phyloP scores from a whole-genome alignment of 1,140 invertebrate species.

The Panagrolaimus sp. region DNA sequence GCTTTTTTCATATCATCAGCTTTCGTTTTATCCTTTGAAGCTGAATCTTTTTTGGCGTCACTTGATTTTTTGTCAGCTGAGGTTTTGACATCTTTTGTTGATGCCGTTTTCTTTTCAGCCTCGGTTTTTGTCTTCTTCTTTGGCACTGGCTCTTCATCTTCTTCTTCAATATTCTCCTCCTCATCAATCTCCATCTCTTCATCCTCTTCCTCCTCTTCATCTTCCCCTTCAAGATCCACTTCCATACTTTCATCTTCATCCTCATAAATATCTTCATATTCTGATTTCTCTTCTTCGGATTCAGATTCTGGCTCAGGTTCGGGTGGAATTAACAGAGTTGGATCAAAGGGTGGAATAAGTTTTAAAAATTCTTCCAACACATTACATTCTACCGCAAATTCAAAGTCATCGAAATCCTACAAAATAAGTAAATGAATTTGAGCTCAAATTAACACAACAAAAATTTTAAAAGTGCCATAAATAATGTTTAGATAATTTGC shows the following conservation, averaged over 20 bases:
- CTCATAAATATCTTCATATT: slow-evolving; percentile 9
- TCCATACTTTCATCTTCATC: neutral
- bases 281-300: neutral
- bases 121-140: neutral
- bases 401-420: slow-evolving; percentile 7
- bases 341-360: neutral
- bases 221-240: neutral
- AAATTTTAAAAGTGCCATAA: no score
- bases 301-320: neutral
- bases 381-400: neutral
- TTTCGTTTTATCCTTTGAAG: no score
- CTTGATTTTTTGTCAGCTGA: neutral
- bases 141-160: neutral
- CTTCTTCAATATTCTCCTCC: neutral
- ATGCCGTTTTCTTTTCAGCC: no score
- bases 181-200: slow-evolving; percentile 8
- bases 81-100: neutral
- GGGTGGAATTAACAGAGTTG: neutral
- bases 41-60: neutral
- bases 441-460: no score
- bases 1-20: no score
- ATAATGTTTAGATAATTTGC: neutral
- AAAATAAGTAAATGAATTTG: neutral
- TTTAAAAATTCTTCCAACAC: slow-evolving; percentile 10
- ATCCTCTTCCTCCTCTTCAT: slow-evolving; percentile 5